phyloP scores from a whole-genome alignment of 1,140 invertebrate genomes.

The Saxidomus purpurata region DNA sequence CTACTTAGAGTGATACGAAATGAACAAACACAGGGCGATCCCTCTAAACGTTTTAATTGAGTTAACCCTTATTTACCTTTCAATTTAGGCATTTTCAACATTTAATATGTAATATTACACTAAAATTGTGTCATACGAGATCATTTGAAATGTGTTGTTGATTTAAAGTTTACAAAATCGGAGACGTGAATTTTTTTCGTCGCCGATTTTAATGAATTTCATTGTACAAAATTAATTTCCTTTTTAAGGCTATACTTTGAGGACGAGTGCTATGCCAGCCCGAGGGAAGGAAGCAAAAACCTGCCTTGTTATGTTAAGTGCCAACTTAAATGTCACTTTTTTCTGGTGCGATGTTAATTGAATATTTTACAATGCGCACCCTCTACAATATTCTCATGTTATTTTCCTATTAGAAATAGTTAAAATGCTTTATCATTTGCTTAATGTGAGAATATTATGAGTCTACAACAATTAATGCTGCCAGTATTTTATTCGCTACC shows the following conservation, averaged over 20 bases:
- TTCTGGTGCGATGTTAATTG: slow-evolving; percentile 43
- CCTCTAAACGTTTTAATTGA: slow-evolving; percentile 51
- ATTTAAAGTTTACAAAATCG: slow-evolving; percentile 56
- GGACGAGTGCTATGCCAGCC: not conserved
- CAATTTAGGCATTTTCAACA: slow-evolving; percentile 43
- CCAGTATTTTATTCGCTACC: too few relatives aligned
- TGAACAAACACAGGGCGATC: not conserved
- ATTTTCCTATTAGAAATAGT: not conserved
- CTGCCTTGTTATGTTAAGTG: slow-evolving; percentile 6
- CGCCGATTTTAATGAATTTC: slow-evolving; percentile 58
- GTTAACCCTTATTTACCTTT: slow-evolving; percentile 42
- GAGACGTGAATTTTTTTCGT: slow-evolving; percentile 2
- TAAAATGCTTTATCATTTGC: not conserved
- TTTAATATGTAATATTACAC: slow-evolving; percentile 60
- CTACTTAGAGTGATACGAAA: not conserved
- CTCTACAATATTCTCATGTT: not conserved
- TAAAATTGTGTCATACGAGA: slow-evolving; percentile 46
- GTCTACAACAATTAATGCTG: too few relatives aligned
- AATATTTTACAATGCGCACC: not conserved
- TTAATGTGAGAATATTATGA: too few relatives aligned
- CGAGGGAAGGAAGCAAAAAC: not conserved
- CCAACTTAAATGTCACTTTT: slow-evolving; percentile 27
- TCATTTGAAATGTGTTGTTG: slow-evolving; percentile 31
- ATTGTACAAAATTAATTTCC: slow-evolving; percentile 60
- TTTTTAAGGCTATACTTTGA: slow-evolving; percentile 41